Evolutionary conservation across 2,888 invertebrate genomes (phyloP), one percentile per base, ranked within the genome.

Genomic region (Zonitis immaculata): DNA sequence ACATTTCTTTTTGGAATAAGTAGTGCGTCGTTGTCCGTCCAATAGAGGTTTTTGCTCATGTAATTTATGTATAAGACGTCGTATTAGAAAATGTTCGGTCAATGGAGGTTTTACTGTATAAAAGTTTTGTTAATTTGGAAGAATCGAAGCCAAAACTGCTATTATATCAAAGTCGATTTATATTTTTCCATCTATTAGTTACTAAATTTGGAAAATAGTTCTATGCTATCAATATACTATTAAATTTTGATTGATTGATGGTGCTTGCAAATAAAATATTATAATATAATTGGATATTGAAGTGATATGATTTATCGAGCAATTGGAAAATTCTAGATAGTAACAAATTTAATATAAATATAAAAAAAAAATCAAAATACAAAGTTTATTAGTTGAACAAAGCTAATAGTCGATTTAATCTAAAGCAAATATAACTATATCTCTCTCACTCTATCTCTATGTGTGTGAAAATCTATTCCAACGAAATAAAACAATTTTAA

Each of bases 381-480:
- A n/a, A 30, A 30, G 30, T n/a, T 30, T 30, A 30, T 30, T 30
- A 12, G 30, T 30, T 30, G 30, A 30, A 12, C 30, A 30, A n/a
- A 9, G 16, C 16, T 16, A 35, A 35, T 35, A 16, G 9, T 35
- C 18, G 8, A 35, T 35, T 35, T 35, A 35, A 35, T 18, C 35
- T 35, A n/a, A 30, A 30, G 12, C 30, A 27, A 27, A 27, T 27
- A 9, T 30, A n/a, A 30, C 12, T 4, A 22, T 5, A n/a, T 22
- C 22, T 22, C 51, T 44, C 39, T 28, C 47, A n/a, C n/a, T n/a
- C n/a, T n/a, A n/a, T n/a, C n/a, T n/a, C n/a, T n/a, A n/a, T n/a
- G n/a, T n/a, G n/a, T n/a, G n/a, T 22, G 32, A 30, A 52, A 43
- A 52, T 25, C 51, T 27, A 52, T 52, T 52, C 47, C 30, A 47